Base-by-base conservation (phyloP, 2,113 vertebrate genomes). In the Pardalotus punctatus region DNA sequence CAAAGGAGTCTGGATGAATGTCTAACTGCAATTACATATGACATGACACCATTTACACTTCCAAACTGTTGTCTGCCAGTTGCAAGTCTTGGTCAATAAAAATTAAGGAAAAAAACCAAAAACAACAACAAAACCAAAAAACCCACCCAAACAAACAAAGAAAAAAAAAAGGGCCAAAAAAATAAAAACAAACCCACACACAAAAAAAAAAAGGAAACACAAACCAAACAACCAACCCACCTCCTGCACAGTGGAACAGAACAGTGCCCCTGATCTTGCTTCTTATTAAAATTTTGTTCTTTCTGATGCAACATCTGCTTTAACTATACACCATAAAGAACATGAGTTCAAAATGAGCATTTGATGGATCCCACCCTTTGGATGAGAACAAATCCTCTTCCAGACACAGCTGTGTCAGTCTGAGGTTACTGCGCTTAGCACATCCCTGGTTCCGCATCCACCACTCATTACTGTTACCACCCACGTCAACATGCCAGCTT, bases 271-370 rank as follows among this genome's bases (percentile, higher is more conserved):
- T 72, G 35, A 80, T 82, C n/a, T 69, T 90, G n/a, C 72, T 70
- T 72, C 27, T 71, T 91, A 82, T 17, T 18, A 53, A 93, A 77
- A 78, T 61, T 65, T 36, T 88, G 48, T 58, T 83, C 31, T 61
- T 90, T 91, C 71, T 83, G n/a, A 93, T 54, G 50, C 54, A 86
- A 77, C 42, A 90, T 70, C 88, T 93, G 71, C 72, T 80, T 81
- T 83, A 80, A 66, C 81, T 74, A 48, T 11, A 78, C 29, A 18
- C 31, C 42, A 43, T 58, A 91, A 89, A 84, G 72, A 84, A 73
- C 22, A 84, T 31, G 14, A 77, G 45, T 42, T 88, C 77, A 62
- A 74, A 89, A 89, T 9, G 10, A 40, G 23, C 27, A 88, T 87
- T 87, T 64, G 70, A 90, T 36, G 53, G 73, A 82, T 85, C n/a